phyloP scores from a whole-genome alignment of 2,113 vertebrate genomes.

The Gallinago media region DNA sequence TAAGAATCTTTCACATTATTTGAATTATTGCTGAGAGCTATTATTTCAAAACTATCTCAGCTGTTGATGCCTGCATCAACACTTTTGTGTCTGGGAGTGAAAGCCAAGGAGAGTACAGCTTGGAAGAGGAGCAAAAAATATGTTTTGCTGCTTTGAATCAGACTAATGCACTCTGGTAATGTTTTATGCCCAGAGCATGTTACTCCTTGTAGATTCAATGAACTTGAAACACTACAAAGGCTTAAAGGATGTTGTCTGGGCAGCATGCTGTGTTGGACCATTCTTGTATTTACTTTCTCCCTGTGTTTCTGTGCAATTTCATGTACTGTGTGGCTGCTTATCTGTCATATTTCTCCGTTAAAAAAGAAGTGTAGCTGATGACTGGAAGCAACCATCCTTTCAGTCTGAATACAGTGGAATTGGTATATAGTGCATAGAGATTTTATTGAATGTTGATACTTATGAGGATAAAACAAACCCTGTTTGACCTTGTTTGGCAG shows the following conservation, averaged over 20 bases:
- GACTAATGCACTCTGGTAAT: background rate
- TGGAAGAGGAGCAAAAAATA: background rate
- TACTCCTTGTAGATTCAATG: background rate
- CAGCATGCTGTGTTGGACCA: background rate
- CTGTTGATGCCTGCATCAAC: background rate
- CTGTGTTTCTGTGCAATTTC: background rate
- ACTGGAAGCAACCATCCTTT: background rate
- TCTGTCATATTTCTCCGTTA: background rate
- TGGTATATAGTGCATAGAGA: background rate
- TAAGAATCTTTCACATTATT: background rate
- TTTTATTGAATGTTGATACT: background rate
- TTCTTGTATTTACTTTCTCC: background rate
- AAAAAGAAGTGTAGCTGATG: background rate
- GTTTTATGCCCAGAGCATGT: background rate
- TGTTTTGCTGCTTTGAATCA: background rate
- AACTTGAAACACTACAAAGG: background rate
- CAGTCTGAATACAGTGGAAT: background rate
- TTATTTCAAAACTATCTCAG: slow-evolving; percentile 2
- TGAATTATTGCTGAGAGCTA: slow-evolving; percentile 19
- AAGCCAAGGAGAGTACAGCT: background rate
- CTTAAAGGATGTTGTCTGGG: background rate
- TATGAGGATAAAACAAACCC: background rate
- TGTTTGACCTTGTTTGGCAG: background rate
- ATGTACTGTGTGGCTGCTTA: background rate
- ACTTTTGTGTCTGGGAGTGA: background rate